phyloP scores from a whole-genome alignment of 2,888 invertebrate genomes.

The Perithous albicinctus region DNA sequence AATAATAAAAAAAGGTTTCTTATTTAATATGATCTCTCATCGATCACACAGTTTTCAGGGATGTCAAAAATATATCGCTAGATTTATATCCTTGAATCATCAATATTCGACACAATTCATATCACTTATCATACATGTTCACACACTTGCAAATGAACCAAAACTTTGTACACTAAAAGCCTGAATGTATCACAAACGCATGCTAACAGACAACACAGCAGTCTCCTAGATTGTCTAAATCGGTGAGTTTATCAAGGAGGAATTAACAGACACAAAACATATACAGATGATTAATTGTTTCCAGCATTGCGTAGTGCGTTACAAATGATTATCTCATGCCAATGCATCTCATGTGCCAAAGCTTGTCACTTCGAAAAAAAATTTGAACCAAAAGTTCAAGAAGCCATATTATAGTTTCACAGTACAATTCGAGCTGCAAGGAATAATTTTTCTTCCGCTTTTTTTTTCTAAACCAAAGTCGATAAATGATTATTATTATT shows the following conservation, averaged over 20 bases:
- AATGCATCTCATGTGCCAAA: not conserved
- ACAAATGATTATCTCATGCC: not conserved
- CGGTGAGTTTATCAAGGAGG: conserved; percentile 69
- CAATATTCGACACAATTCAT: not conserved
- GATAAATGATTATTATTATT: too few species aligned
- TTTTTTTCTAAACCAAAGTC: too few species aligned
- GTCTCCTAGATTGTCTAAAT: conserved; percentile 69
- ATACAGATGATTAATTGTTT: conserved; percentile 7
- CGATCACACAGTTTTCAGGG: too few species aligned
- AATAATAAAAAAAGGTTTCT: too few species aligned
- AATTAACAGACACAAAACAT: not conserved
- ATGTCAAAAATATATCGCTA: too few species aligned
- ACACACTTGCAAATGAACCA: not conserved
- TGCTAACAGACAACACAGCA: conserved; percentile 67
- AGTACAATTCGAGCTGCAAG: too few species aligned
- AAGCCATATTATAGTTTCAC: too few species aligned
- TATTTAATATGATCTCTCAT: too few species aligned
- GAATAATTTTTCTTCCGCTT: too few species aligned
- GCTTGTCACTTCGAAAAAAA: not conserved
- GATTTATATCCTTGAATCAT: too few species aligned
- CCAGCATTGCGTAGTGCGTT: not conserved
- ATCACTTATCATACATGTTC: not conserved
- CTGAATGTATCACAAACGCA: conserved; percentile 57
- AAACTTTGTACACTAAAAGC: conserved; percentile 32
- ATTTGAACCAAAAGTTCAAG: too few species aligned